Conservation (phyloP, 1,140 invertebrate genomes). For the Paralvinella palmiformis region DNA sequence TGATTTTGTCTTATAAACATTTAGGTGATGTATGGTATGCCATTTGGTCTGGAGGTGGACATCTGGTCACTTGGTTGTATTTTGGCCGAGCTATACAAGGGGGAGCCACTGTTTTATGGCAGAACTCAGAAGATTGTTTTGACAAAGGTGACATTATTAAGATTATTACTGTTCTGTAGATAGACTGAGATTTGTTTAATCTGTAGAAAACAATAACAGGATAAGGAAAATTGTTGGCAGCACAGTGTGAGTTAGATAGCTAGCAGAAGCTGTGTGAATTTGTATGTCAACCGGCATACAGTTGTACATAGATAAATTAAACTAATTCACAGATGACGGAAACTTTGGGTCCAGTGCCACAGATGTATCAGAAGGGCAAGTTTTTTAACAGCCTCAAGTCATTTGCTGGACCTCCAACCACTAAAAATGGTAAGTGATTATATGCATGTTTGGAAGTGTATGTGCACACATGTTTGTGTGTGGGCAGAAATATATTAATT, state of each 20-base stretch:
- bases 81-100: slow-evolving; percentile 99
- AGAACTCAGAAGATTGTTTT: slow-evolving; percentile 72
- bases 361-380: slow-evolving; percentile 29
- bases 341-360: slow-evolving; percentile 28
- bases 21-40: slow-evolving; percentile 51
- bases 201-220: neutral
- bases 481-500: too few relatives aligned
- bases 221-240: neutral
- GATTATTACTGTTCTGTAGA: neutral
- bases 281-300: neutral
- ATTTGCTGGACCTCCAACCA: neutral
- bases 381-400: slow-evolving; percentile 21
- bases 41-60: slow-evolving; percentile 56
- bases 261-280: neutral
- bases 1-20: slow-evolving; percentile 25
- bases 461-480: too few relatives aligned
- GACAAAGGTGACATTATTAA: slow-evolving; percentile 30
- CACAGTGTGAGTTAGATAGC: neutral
- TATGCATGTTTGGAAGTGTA: neutral
- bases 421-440: slow-evolving; percentile 8
- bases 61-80: slow-evolving; percentile 73
- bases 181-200: neutral
- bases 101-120: slow-evolving; percentile 96
- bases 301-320: neutral
- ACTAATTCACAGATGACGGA: slow-evolving; percentile 23